Evolutionary conservation across 1,140 invertebrate genomes (phyloP).

Genomic region (Solen grandis): DNA sequence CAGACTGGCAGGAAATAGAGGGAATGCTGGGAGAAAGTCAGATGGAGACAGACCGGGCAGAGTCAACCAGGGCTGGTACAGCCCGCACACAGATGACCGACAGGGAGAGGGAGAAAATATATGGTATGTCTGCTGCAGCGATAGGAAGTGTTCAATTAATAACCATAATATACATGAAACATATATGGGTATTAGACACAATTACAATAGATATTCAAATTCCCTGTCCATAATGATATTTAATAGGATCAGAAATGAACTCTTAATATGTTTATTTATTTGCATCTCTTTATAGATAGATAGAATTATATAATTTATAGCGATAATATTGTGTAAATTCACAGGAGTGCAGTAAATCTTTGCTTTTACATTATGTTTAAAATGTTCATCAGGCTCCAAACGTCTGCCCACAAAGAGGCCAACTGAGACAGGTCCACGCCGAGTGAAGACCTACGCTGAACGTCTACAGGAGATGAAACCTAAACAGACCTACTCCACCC

Average conservation of each 20-base stretch:
- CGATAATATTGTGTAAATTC: too few species aligned
- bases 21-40: conserved; percentile 11
- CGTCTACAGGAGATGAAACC: conserved; percentile 77
- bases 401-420: conserved; percentile 53
- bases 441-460: conserved; percentile 78
- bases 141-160: too few species aligned
- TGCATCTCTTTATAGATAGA: too few species aligned
- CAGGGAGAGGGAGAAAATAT: conserved; percentile 52
- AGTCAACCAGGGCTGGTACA: conserved; percentile 14
- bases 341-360: too few species aligned
- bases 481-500: conserved; percentile 63
- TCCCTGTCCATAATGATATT: too few species aligned
- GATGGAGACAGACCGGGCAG: conserved; percentile 4
- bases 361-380: too few species aligned
- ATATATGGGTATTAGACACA: too few species aligned
- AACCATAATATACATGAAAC: too few species aligned
- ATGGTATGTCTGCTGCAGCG: conserved; percentile 57
- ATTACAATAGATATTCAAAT: too few species aligned
- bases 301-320: too few species aligned
- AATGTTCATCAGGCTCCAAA: conserved; percentile 61
- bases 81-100: conserved; percentile 41
- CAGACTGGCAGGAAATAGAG: conserved; percentile 22
- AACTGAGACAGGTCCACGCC: conserved; percentile 59
- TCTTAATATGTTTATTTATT: too few species aligned
- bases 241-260: too few species aligned